A percentile compares a stretch with the other conserved stretches of the same genome.
Evolutionary conservation across 92 coral and sea anemone species (phyloP).

Genomic region (Montipora capitata): DNA sequence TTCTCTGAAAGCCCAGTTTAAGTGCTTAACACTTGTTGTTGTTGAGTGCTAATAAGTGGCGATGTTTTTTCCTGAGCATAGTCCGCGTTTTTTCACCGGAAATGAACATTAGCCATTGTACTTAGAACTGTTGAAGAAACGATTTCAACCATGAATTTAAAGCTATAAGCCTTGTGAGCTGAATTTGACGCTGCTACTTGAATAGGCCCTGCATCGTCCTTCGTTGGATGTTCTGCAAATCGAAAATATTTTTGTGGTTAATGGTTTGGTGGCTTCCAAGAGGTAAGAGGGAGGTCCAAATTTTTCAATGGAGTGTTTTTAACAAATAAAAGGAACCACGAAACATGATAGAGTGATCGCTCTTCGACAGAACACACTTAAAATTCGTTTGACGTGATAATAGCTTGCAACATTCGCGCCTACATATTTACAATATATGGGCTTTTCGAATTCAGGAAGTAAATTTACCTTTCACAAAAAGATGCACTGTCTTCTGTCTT

Average conservation of each 20-base stretch:
- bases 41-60: not conserved
- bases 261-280: too few relatives aligned
- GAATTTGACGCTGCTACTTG: not conserved
- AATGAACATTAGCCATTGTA: not conserved
- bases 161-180: not conserved
- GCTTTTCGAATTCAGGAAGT: not conserved
- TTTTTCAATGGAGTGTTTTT: too few relatives aligned
- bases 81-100: too few relatives aligned
- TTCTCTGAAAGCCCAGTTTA: not conserved
- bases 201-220: not conserved
- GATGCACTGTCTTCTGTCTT: constrained; percentile 64
- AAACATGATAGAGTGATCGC: too few relatives aligned
- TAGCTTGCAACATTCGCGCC: too few relatives aligned
- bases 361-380: too few relatives aligned
- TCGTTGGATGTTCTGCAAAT: constrained; percentile 8
- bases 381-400: too few relatives aligned
- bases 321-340: too few relatives aligned
- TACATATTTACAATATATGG: too few relatives aligned
- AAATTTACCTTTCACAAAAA: constrained; percentile 46
- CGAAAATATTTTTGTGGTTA: not conserved
- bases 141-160: not conserved
- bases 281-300: too few relatives aligned
- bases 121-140: not conserved
- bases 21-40: not conserved
- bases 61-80: not conserved